Base-by-base conservation (phyloP, 2,888 invertebrate genomes). In the Onchidella celtica region DNA sequence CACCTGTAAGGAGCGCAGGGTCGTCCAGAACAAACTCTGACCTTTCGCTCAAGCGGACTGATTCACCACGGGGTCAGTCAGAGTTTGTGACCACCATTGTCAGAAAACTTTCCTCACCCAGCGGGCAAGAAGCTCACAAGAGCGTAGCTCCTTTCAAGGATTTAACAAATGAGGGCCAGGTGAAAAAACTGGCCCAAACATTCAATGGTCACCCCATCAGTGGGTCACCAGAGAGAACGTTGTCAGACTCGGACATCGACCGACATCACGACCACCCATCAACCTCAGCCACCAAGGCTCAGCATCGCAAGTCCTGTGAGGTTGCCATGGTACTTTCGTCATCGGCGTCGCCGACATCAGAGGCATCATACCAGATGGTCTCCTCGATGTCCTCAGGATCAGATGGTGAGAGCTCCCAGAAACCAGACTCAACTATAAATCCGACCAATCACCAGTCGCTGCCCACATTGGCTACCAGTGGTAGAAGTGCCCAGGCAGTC, bases 51-150 rank as follows among this genome's bases (percentile, higher is more conserved):
- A 84, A 85, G 65, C 75, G 85, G 68, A 83, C 87, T 61, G 89
- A 89, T 77, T 89, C 90, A 27, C 87, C 89, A 1, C 85, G 86
- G 74, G 84, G 88, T 40, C 84, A 85, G 73, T 86, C 88, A 47
- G 89, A 90, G 79, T 89, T 90, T 87, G 90, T 89, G 32, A 86
- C 87, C 70, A 86, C 87, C 75, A 89, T 91, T 63, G 88, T 89
- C 61, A 85, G 84, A 65, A 88, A 88, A 81, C 85, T 89, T 57
- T 88, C 90, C 76, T 86, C 89, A 78, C 87, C 88, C 79, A 85
- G 87, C 86, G 88, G 87, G 84, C 73, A 87, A 84, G 87, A 85
- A 47, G 70, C 73, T 83, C 80, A 74, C 84, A 74, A 72, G 80
- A 79, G 47, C 57, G 59, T 75, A 69, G 85, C 73, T 86, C 82